These are phyloP conservation scores for Aphrocallistes beatrix DNA, from an alignment of 37 sponge, comb jelly and placozoan species.

Conservation along the genomic window DNA sequence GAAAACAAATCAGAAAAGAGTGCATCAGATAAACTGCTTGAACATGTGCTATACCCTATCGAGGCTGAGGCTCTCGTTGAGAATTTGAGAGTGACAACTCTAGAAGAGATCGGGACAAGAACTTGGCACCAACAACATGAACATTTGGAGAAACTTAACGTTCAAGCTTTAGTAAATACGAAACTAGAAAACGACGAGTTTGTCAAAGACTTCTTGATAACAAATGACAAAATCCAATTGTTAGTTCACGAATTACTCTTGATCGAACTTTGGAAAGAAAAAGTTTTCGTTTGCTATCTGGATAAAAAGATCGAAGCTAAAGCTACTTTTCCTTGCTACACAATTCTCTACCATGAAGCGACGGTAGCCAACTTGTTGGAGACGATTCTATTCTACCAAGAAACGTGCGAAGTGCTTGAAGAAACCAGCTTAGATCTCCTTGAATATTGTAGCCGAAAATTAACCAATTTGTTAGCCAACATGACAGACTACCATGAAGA, in stretches of 20 bases:
- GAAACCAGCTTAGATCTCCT: neutral
- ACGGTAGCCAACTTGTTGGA: slow-evolving; percentile 54
- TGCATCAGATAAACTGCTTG: neutral
- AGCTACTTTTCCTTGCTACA: slow-evolving; percentile 51
- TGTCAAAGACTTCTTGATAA: slow-evolving; percentile 53
- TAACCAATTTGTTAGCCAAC: neutral
- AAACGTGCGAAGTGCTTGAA: slow-evolving; percentile 14
- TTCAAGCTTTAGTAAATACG: slow-evolving; percentile 58
- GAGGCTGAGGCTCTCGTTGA: slow-evolving; percentile 57
- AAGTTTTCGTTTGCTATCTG: slow-evolving; percentile 46
- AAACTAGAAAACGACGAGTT: slow-evolving; percentile 49
- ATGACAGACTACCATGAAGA: neutral
- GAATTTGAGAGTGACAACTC: slow-evolving; percentile 25
- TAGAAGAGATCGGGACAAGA: slow-evolving; percentile 46
- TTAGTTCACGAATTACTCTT: slow-evolving; percentile 50
- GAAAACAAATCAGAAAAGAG: neutral
- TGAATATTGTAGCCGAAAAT: neutral
- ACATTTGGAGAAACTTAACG: slow-evolving; percentile 47
- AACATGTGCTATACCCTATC: slow-evolving; percentile 39
- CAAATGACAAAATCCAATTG: slow-evolving; percentile 52
- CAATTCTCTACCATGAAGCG: slow-evolving; percentile 61
- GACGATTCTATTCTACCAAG: slow-evolving; percentile 47
- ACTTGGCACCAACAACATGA: slow-evolving; percentile 71
- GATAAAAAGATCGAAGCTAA: slow-evolving; percentile 20
- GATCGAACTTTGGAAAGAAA: slow-evolving; percentile 63